Conservation (phyloP, 2,113 vertebrate species). For the Engystomops pustulosus region DNA sequence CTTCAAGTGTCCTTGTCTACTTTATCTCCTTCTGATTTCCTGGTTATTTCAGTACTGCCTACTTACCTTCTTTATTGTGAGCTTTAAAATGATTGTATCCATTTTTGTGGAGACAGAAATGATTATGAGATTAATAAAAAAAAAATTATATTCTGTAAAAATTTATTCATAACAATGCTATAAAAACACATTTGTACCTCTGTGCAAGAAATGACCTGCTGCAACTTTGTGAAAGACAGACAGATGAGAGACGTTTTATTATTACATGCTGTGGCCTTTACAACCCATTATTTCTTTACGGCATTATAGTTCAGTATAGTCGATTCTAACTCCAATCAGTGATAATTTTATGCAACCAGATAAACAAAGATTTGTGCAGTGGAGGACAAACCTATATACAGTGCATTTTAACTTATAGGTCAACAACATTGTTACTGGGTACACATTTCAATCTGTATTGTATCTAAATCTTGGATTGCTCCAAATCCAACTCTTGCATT, state of each 20-base stretch:
- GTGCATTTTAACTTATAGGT: not conserved
- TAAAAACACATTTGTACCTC: constrained; percentile 37
- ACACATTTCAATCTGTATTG: no score
- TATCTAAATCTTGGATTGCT: no score
- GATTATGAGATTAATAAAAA: constrained; percentile 53
- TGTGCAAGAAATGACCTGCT: constrained; percentile 27
- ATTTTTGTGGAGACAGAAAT: constrained; percentile 37
- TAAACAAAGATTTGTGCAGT: not conserved
- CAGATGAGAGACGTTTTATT: not conserved
- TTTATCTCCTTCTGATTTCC: constrained; percentile 65
- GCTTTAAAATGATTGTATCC: constrained; percentile 49
- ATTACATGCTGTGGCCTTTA: not conserved
- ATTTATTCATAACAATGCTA: constrained; percentile 37
- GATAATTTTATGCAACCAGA: not conserved
- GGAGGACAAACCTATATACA: not conserved
- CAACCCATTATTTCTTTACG: not conserved
- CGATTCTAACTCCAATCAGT: not conserved
- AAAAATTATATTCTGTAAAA: constrained; percentile 19
- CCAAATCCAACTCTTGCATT: no score
- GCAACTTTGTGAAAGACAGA: constrained; percentile 2
- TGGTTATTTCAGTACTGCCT: constrained; percentile 62
- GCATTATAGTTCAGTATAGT: not conserved
- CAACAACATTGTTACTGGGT: no score
- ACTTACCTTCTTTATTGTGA: constrained; percentile 41
- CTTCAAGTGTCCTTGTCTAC: constrained; percentile 66